Base-by-base conservation (phyloP, 2,113 vertebrate species). In the Penelope pileata region DNA sequence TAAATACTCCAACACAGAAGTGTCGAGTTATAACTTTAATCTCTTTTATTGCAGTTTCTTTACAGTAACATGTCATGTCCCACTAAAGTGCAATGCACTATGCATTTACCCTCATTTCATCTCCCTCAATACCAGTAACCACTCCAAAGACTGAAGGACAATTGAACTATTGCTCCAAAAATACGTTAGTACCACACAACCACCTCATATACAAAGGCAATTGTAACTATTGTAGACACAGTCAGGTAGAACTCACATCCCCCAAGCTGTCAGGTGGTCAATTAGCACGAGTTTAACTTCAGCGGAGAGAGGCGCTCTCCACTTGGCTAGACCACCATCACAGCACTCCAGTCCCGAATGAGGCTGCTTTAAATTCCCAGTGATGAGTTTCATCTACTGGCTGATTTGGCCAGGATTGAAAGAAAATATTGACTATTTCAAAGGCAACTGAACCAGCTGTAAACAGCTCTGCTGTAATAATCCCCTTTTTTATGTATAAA, bases 381-480 rank as follows among this genome's bases (percentile, higher is more conserved):
- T 7, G 12, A 15, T 6, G 30, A 45, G 19, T 74, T 93, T 88
- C 34, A 80, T 72, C 50, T 88, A 19, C 59, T 85, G 26, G 9
- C 4, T 80, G n/a, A 79, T 80, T 94, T 93, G 75, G 34, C 54
- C 27, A 29, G 5, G 40, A 32, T 32, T 67, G 38, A 91, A 93
- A 62, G 72, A 91, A 93, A 83, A 59, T 11, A 34, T 7, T 21
- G 23, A 72, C 30, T 43, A 16, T 66, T 93, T 85, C 50, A 83
- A 70, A 74, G 47, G n/a, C 54, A 92, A 56, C 26, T 5, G 68
- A 88, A n/a, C 18, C 62, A 91, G 70, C 58, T 95, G 51, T 67
- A 54, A 92, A 80, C 10, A 80, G 68, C 48, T 90, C n/a, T 84
- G 17, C 38, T 75, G 47, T 53, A 91, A 84, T 83, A 85, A 92